Percentiles rank a stretch among this genome's conserved stretches.
Conservation (phyloP, 92 coral and sea anemone species). For the Umimayanthus chanpuru region DNA sequence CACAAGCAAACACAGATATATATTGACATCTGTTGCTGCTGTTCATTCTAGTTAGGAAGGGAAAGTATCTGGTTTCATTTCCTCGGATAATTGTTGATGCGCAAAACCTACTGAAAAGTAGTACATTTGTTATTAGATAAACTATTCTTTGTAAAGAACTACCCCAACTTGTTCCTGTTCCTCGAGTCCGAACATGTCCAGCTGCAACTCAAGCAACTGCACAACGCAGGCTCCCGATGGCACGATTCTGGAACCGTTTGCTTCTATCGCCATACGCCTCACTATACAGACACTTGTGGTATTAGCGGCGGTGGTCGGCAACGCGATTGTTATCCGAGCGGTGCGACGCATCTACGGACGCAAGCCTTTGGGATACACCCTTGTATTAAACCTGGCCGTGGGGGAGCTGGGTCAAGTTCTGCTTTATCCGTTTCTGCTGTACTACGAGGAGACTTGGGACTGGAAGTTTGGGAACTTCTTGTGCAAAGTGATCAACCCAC, state of each 20-base stretch:
- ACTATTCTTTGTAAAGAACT: not conserved
- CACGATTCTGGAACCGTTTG: not conserved
- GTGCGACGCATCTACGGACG: constrained; percentile 29
- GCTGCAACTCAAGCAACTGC: constrained; percentile 6
- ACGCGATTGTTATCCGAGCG: constrained; percentile 29
- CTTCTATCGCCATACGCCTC: constrained; percentile 12
- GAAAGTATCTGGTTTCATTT: not conserved
- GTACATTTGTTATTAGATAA: no score
- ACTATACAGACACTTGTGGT: constrained; percentile 12
- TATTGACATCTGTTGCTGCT: no score
- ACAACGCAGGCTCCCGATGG: not conserved
- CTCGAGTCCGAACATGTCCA: not conserved
- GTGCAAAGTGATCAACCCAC: constrained; percentile 36
- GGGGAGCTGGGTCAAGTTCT: constrained; percentile 12
- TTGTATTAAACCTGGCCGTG: constrained; percentile 40
- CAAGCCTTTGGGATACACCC: constrained; percentile 18
- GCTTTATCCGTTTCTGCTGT: not conserved
- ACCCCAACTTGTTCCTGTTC: not conserved
- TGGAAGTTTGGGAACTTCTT: constrained; percentile 22
- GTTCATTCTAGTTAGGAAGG: no score
- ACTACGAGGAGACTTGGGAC: constrained; percentile 28
- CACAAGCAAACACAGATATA: no score
- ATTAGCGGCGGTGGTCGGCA: constrained; percentile 14
- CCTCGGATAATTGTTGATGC: not conserved
- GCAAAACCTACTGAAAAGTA: not conserved